Evolutionary conservation across 2,113 vertebrate species (phyloP).

Genomic region (Neoarius graeffei): DNA sequence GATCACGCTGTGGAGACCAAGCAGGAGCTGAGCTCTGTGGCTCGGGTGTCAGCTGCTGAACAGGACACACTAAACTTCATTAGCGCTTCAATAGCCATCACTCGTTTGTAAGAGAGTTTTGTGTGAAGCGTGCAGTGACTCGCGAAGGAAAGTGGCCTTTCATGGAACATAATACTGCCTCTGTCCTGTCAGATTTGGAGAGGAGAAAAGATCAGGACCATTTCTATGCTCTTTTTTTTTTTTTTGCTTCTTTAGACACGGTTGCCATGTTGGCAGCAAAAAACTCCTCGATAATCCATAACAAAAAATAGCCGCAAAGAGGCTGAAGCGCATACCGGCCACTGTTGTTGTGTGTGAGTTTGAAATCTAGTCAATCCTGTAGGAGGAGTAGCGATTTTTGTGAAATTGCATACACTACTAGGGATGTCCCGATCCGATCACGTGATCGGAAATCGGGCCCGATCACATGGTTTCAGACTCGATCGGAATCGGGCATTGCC

Average conservation of each 20-base stretch:
- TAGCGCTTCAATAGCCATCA: conserved; percentile 4
- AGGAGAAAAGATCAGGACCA: conserved; percentile 36
- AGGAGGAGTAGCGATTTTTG: too few species aligned
- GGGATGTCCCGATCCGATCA: too few species aligned
- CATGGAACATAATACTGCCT: conserved; percentile 12
- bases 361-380: too few species aligned
- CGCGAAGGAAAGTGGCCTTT: conserved; percentile 10
- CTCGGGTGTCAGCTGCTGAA: conserved; percentile 1
- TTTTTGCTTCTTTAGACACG: background rate
- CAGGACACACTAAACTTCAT: background rate
- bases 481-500: too few species aligned
- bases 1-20: conserved; percentile 29
- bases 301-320: too few species aligned
- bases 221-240: background rate
- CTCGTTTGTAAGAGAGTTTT: background rate
- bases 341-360: too few species aligned
- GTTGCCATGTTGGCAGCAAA: background rate
- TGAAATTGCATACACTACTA: too few species aligned
- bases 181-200: conserved; percentile 15
- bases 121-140: background rate
- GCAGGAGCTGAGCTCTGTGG: background rate
- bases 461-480: too few species aligned
- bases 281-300: background rate
- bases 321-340: too few species aligned
- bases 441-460: too few species aligned